Base-by-base conservation (phyloP, 2,888 invertebrate species). In the Penaeus monodon region DNA sequence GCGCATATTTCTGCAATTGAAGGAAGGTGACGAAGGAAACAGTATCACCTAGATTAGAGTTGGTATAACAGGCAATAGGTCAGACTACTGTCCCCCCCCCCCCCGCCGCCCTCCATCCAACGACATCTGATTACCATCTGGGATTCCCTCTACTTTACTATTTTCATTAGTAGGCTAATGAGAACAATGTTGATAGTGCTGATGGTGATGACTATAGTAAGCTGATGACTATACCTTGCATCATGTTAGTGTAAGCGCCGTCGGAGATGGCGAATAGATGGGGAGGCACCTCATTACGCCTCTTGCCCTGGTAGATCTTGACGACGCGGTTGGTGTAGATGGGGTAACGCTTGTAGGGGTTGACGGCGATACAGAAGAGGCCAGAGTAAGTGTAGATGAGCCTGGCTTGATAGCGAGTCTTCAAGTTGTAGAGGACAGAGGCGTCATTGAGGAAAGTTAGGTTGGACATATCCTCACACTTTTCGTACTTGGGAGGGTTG, bases 261-360 rank as follows among this genome's bases (percentile, higher is more conserved):
- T 99, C 99, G 95, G 99, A 98, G 94, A 99, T 98, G 94, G 99
- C 98, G 94, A 99, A 99, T 94, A 99, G 96, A 94, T 99, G 99
- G 92, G 99, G 99, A 92, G 99, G 99, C 93, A 99, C 99, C 95
- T 99, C 99, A 94, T 96, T 97, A 94, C 98, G 97, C 95, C 99
- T 97, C 95, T 98, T 99, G 94, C 99, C 99, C 94, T 98, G 96
- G 96, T 98, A 99, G 93, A 99, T 95, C 94, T 96, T 96, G 93
- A 99, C 98, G 92, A 98, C 98, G 94, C 98, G 96, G 93, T 95
- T 95, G 92, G 98, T 99, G 95, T 99, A 99, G 94, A 99, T 99
- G 92, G 99, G 99, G 95, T 96, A 98, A 93, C 99, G 96, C 95
- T 99, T 98, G 96, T 99, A 99, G 91, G 99, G 99, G 95, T 99